These are phyloP conservation scores for Gobionotothen gibberifrons DNA, from an alignment of 2,797 vertebrate genomes.

Conservation along the genomic window DNA sequence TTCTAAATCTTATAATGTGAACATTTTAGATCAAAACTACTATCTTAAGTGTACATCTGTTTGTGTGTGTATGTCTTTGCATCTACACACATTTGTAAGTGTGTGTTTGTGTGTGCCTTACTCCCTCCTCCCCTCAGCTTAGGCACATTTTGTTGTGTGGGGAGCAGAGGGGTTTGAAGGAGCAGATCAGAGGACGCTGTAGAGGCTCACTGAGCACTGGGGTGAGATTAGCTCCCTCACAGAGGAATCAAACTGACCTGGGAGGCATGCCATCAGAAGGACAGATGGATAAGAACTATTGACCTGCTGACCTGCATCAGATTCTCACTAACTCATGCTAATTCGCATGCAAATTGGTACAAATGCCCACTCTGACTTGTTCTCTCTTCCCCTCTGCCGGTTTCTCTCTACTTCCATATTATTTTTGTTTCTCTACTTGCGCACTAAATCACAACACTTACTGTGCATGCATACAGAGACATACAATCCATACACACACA, in stretches of 20 bases:
- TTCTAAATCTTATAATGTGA: constrained; percentile 7
- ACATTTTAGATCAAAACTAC: constrained; percentile 31
- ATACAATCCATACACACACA: constrained; percentile 1
- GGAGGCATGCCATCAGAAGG: constrained; percentile 83
- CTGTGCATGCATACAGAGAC: background rate
- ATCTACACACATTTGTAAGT: constrained; percentile 2
- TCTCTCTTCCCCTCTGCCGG: constrained; percentile 1
- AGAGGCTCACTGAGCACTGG: constrained; percentile 79
- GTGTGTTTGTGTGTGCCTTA: background rate
- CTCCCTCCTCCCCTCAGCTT: constrained; percentile 30
- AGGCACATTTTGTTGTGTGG: constrained; percentile 50
- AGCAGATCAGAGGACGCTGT: constrained; percentile 80
- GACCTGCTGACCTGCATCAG: constrained; percentile 82
- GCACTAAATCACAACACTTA: constrained; percentile 7
- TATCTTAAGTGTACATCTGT: constrained; percentile 44
- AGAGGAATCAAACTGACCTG: constrained; percentile 79
- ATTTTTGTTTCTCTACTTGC: background rate
- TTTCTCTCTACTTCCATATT: background rate
- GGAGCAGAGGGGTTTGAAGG: constrained; percentile 71
- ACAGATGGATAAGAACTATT: constrained; percentile 86
- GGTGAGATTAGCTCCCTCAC: constrained; percentile 81
- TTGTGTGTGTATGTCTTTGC: constrained; percentile 2
- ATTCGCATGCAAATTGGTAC: constrained; percentile 79
- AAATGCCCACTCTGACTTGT: constrained; percentile 67
- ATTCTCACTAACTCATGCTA: constrained; percentile 78